Evolutionary conservation across 1,140 invertebrate genomes (phyloP).

Genomic region (Venustaconcha ellipsiformis): DNA sequence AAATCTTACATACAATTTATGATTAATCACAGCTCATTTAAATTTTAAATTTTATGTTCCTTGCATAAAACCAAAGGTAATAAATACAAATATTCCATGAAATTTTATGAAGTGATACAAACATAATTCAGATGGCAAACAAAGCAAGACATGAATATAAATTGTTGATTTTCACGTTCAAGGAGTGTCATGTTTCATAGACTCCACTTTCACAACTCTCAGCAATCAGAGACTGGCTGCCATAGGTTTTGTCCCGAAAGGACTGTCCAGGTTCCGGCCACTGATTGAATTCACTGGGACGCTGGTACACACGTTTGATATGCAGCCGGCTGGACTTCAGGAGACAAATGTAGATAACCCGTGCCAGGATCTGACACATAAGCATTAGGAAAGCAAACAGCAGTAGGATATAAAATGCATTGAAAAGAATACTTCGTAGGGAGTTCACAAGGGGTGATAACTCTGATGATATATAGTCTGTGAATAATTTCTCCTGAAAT

Average conservation of each 20-base stretch:
- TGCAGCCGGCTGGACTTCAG: conserved; percentile 19
- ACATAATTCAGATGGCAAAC: no score
- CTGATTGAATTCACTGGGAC: conserved; percentile 9
- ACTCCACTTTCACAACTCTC: conserved; percentile 34
- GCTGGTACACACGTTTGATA: conserved; percentile 21
- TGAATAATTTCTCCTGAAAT: conserved; percentile 7
- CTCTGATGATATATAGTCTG: conserved; percentile 18
- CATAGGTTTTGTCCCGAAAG: conserved; percentile 17
- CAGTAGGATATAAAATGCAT: conserved; percentile 22
- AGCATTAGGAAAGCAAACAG: conserved; percentile 12
- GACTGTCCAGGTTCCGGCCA: conserved; percentile 3
- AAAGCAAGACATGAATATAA: no score
- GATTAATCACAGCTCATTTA: no score
- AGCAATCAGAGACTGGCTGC: conserved; percentile 23
- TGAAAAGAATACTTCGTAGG: conserved; percentile 16
- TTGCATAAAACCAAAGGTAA: no score
- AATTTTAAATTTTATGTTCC: no score
- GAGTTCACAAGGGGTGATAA: conserved; percentile 25
- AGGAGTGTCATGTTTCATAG: conserved; percentile 4
- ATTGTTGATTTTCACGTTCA: no score
- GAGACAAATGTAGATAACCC: conserved; percentile 24
- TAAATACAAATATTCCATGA: no score
- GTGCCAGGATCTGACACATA: conserved; percentile 23
- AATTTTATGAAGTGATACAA: no score
- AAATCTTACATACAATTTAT: no score